phyloP scores from a whole-genome alignment of 2,888 invertebrate genomes.

The Macaria liturata region DNA sequence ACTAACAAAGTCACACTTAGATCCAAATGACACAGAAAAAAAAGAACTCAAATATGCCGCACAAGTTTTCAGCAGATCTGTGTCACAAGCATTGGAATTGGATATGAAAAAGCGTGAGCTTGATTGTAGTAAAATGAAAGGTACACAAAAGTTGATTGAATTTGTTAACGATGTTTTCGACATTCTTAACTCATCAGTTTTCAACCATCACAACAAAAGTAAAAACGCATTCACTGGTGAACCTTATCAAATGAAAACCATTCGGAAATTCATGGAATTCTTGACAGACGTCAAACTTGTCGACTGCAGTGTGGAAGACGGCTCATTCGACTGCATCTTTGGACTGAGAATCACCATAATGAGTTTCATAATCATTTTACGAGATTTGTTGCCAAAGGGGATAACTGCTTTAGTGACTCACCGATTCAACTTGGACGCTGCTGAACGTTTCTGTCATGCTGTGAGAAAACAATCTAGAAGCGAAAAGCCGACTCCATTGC shows the following conservation, averaged over 20 bases:
- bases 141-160: slow-evolving; percentile 4
- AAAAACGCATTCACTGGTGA: slow-evolving; percentile 14
- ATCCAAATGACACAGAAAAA: slow-evolving; percentile 8
- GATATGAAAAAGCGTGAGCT: neutral
- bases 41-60: slow-evolving; percentile 12
- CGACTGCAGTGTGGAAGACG: neutral
- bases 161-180: slow-evolving; percentile 11
- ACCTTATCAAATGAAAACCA: slow-evolving; percentile 9
- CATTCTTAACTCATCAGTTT: slow-evolving; percentile 10
- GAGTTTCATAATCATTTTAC: slow-evolving; percentile 10
- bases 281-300: slow-evolving; percentile 1
- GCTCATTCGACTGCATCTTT: slow-evolving; percentile 5
- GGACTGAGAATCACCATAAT: slow-evolving; percentile 8
- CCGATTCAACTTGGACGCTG: slow-evolving; percentile 5
- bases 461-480: neutral
- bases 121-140: neutral
- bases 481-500: slow-evolving; percentile 4
- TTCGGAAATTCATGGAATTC: slow-evolving; percentile 11
- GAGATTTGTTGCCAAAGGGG: slow-evolving; percentile 10
- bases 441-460: slow-evolving; percentile 1
- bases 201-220: slow-evolving; percentile 6
- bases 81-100: slow-evolving; percentile 5
- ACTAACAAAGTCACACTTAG: slow-evolving; percentile 10
- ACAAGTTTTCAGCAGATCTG: slow-evolving; percentile 15
- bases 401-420: slow-evolving; percentile 6